Evolutionary conservation across 2,113 vertebrate genomes (phyloP).

Genomic region (Pollimyrus isidori): DNA sequence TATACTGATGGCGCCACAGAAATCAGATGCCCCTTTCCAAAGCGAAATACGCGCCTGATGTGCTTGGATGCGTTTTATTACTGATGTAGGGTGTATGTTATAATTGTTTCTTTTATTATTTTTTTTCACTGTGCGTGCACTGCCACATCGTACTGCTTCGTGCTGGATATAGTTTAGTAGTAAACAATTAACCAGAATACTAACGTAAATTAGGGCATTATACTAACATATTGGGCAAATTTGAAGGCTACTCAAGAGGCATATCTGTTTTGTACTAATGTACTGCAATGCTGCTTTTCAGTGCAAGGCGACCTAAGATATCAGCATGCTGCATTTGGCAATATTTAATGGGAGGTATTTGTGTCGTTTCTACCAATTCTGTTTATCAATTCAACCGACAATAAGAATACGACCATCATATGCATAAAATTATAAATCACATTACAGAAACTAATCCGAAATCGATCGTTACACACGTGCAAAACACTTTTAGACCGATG

Average conservation of each 20-base stretch:
- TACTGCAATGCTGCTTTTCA: neutral
- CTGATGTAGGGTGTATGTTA: neutral
- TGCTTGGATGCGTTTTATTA: neutral
- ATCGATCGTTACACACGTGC: neutral
- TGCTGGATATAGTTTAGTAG: neutral
- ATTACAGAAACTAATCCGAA: neutral
- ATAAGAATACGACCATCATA: neutral
- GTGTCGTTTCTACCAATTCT: neutral
- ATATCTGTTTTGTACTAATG: neutral
- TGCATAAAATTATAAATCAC: neutral
- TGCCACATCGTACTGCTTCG: neutral
- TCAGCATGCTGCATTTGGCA: neutral
- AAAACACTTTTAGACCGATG: neutral
- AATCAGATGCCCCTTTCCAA: neutral
- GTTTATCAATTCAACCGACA: neutral
- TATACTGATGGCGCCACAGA: slow-evolving; percentile 8
- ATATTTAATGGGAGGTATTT: neutral
- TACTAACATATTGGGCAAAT: neutral
- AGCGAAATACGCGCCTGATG: neutral
- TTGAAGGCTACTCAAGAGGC: neutral
- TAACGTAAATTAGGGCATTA: neutral
- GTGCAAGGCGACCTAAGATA: neutral
- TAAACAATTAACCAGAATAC: neutral
- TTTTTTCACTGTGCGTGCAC: neutral
- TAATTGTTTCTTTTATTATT: neutral